Evolutionary conservation across 2,113 vertebrate genomes (phyloP).

Genomic region (Acanthochromis polyacanthus): DNA sequence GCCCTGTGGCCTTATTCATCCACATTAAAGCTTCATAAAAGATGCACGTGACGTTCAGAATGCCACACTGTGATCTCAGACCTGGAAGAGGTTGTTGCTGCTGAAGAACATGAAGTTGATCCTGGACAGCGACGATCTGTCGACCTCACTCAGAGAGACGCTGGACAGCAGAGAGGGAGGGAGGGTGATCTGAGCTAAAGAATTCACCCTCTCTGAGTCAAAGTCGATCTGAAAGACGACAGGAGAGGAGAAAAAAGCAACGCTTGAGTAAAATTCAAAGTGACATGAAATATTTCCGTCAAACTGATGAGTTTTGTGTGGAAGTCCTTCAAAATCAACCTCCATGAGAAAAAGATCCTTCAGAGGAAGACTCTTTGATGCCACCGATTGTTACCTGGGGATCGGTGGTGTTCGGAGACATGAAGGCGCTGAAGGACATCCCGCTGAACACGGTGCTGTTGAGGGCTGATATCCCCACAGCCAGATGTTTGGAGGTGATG

Average conservation of each 20-base stretch:
- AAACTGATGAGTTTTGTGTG: too few relatives aligned
- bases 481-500: constrained; percentile 90
- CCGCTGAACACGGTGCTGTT: constrained; percentile 85
- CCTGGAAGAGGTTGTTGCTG: constrained; percentile 92
- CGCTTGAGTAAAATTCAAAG: too few relatives aligned
- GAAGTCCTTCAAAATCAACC: too few relatives aligned
- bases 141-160: constrained; percentile 82
- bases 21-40: too few relatives aligned
- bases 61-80: constrained; percentile 12
- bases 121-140: constrained; percentile 85
- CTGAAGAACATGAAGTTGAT: constrained; percentile 97
- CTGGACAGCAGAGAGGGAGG: constrained; percentile 89
- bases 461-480: constrained; percentile 89
- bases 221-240: constrained; percentile 87
- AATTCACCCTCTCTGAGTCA: constrained; percentile 79
- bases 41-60: too few relatives aligned
- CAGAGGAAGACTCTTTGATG: not conserved
- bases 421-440: constrained; percentile 90
- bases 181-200: constrained; percentile 89
- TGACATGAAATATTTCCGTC: too few relatives aligned
- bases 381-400: constrained; percentile 85
- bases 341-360: too few relatives aligned
- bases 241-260: not conserved
- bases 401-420: constrained; percentile 84
- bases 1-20: not conserved